A percentile compares a stretch with the other conserved stretches of the same genome.
These are phyloP conservation scores for Drosophila ohnishii DNA, from an alignment of 1,140 invertebrate species.

Conservation along the genomic window DNA sequence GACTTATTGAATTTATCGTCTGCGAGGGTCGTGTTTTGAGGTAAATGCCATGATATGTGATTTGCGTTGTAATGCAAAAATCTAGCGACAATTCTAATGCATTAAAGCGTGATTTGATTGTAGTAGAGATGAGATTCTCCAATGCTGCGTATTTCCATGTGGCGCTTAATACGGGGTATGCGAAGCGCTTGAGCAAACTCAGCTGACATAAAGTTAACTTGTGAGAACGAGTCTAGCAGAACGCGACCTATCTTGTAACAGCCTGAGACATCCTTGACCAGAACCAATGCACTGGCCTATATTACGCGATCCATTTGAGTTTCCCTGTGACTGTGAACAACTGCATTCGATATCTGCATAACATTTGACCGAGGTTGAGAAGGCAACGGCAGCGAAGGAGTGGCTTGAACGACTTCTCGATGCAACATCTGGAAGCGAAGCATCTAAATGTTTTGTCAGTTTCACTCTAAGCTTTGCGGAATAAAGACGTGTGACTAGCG, in stretches of 20 bases:
- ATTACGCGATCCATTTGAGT: neutral
- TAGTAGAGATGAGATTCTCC: neutral
- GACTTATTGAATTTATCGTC: too few species aligned
- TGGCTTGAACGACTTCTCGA: neutral
- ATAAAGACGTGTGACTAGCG: constrained; percentile 10
- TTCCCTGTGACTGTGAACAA: neutral
- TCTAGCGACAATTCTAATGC: neutral
- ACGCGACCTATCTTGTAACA: neutral
- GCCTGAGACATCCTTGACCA: neutral
- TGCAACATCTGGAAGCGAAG: neutral
- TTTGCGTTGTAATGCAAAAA: constrained; percentile 1
- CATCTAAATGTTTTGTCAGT: constrained; percentile 14
- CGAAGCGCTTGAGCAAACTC: neutral
- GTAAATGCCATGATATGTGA: neutral
- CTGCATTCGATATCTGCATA: neutral
- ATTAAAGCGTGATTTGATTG: neutral
- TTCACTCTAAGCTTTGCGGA: constrained; percentile 4
- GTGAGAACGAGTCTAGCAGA: neutral
- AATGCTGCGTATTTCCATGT: neutral
- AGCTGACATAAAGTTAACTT: neutral
- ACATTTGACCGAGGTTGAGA: neutral
- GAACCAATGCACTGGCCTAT: neutral
- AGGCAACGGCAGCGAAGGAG: neutral
- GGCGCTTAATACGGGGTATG: too few species aligned
- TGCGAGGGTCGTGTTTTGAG: too few species aligned